Percentiles rank a stretch among this genome's conserved stretches.
phyloP scores from a whole-genome alignment of 2,113 vertebrate genomes.

The Antidorcas marsupialis region DNA sequence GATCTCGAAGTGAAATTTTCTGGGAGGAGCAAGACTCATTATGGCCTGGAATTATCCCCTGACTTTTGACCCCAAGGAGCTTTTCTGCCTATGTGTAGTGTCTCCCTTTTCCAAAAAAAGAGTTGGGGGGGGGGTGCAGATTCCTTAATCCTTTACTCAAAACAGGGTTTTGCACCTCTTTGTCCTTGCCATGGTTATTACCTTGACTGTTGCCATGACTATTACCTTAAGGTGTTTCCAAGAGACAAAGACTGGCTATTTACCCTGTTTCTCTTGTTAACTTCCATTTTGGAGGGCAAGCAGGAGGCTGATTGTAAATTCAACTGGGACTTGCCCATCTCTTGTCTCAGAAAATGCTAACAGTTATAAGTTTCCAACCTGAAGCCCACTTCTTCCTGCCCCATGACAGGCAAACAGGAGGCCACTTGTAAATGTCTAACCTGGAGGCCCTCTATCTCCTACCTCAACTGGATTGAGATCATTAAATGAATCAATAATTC shows the following conservation, averaged over 20 bases:
- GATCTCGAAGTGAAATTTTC: background rate
- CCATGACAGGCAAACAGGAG: background rate
- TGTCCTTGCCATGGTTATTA: background rate
- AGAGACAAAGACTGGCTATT: background rate
- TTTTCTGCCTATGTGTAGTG: background rate
- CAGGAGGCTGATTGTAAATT: background rate
- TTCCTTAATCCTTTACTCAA: background rate
- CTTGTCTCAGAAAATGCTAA: background rate
- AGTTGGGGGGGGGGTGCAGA: background rate
- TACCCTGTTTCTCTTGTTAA: background rate
- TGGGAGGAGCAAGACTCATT: background rate
- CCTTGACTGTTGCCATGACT: background rate
- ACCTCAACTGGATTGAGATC: background rate
- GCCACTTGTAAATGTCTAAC: background rate
- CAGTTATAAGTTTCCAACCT: background rate
- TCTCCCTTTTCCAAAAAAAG: background rate
- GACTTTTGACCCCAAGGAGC: background rate
- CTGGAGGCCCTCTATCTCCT: background rate
- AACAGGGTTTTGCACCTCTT: background rate
- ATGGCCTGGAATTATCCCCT: background rate
- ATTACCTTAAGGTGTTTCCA: background rate
- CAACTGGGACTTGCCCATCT: background rate
- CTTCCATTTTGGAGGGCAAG: background rate
- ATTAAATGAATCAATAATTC: background rate
- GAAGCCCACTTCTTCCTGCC: background rate